Conservation (phyloP, 2,888 invertebrate genomes). For the Synergus gifuensis region DNA sequence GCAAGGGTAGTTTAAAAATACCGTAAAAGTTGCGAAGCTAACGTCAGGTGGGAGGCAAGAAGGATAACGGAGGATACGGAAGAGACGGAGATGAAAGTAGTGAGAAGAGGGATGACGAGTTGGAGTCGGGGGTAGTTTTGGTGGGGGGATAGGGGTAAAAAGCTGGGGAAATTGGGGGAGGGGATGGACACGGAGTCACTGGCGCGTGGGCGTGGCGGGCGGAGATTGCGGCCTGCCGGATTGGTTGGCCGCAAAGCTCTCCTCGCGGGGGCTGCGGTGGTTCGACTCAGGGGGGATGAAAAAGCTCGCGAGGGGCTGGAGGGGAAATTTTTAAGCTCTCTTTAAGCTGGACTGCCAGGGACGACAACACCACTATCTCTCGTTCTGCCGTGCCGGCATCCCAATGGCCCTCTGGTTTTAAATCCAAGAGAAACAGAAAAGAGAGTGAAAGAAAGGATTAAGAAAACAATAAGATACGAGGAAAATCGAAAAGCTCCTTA, state of each 20-base stretch:
- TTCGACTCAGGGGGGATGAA: conserved; percentile 57
- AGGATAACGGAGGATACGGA: conserved; percentile 46
- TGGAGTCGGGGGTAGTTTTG: conserved; percentile 39
- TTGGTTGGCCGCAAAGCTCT: conserved; percentile 74
- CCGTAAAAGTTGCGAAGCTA: conserved; percentile 74
- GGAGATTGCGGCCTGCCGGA: conserved; percentile 71
- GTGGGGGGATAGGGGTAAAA: conserved; percentile 63
- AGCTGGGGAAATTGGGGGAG: conserved; percentile 53
- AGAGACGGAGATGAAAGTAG: conserved; percentile 55
- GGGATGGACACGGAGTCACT: conserved; percentile 65
- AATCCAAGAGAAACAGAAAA: conserved; percentile 43
- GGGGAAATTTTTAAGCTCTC: conserved; percentile 74
- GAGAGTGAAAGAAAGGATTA: conserved; percentile 63
- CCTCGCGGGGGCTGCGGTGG: conserved; percentile 57
- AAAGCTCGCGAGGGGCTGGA: conserved; percentile 65
- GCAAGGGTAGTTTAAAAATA: conserved; percentile 74
- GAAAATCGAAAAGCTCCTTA: conserved; percentile 68
- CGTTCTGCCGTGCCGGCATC: conserved; percentile 64
- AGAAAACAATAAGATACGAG: conserved; percentile 71
- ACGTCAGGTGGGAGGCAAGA: conserved; percentile 60
- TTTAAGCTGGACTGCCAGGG: conserved; percentile 65
- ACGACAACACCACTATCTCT: conserved; percentile 61
- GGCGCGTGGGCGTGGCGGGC: conserved; percentile 74
- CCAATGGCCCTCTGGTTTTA: conserved; percentile 45
- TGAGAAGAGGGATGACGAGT: conserved; percentile 8